These are phyloP conservation scores for Ataeniobius toweri DNA, from an alignment of 2,797 vertebrate genomes.

Conservation along the genomic window DNA sequence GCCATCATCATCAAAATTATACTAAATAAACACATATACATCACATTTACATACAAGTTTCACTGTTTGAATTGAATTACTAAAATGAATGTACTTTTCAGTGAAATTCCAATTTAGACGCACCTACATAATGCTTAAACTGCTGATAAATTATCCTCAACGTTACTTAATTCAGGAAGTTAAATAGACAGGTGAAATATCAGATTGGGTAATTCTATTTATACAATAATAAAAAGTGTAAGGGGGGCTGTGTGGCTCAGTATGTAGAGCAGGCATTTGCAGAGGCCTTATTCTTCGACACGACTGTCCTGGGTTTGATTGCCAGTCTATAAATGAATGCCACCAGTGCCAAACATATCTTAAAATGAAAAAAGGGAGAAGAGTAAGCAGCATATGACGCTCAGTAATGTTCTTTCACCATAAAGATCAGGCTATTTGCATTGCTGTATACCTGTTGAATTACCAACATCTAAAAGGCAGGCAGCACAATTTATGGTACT, in stretches of 20 bases:
- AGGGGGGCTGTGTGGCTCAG: too few species aligned
- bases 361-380: neutral
- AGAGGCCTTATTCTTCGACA: too few species aligned
- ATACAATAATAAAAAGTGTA: too few species aligned
- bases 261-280: too few species aligned
- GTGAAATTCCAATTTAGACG: neutral
- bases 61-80: neutral
- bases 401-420: neutral
- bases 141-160: neutral
- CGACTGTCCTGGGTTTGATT: neutral
- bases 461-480: slow-evolving; percentile 41
- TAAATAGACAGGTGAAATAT: neutral
- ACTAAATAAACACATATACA: neutral
- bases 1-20: neutral
- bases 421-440: slow-evolving; percentile 14
- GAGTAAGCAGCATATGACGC: neutral
- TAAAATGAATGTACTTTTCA: neutral
- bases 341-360: neutral
- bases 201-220: neutral
- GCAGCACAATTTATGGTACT: slow-evolving; percentile 40
- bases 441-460: slow-evolving; percentile 17
- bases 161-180: neutral
- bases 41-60: neutral
- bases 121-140: neutral
- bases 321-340: neutral